phyloP scores from a whole-genome alignment of 2,888 invertebrate species.

The Petrolisthes manimaculis region DNA sequence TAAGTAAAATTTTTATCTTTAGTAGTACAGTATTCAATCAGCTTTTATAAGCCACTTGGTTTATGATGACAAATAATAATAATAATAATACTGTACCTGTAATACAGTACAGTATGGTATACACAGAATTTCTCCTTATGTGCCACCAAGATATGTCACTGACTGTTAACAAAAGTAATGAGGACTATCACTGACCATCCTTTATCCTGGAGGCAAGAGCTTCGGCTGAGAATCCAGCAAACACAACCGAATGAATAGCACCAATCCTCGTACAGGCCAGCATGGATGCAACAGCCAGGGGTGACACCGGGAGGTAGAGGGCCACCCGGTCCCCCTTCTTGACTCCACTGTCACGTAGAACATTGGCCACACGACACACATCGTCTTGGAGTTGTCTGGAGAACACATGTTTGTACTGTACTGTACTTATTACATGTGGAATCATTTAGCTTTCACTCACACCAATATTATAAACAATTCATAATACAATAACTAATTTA shows the following conservation, averaged over 20 bases:
- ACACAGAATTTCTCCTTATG: neutral
- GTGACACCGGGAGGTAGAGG: conserved; percentile 72
- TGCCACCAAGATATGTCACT: neutral
- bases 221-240: conserved; percentile 73
- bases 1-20: neutral
- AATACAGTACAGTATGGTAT: neutral
- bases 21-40: neutral
- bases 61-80: conserved; percentile 34
- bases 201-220: conserved; percentile 69
- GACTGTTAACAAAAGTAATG: neutral
- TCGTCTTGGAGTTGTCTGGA: conserved; percentile 69
- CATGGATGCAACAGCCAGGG: conserved; percentile 72
- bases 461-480: neutral
- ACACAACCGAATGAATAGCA: conserved; percentile 73
- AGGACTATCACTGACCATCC: conserved; percentile 47
- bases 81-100: neutral
- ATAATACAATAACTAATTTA: neutral
- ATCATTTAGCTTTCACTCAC: neutral
- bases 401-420: too few species aligned
- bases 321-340: conserved; percentile 72
- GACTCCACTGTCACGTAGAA: conserved; percentile 70
- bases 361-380: conserved; percentile 70
- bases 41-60: too few species aligned
- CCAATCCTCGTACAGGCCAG: conserved; percentile 73
- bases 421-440: too few species aligned